These are phyloP conservation scores for Chiloscyllium punctatum DNA, from an alignment of 2,797 vertebrate genomes.

Conservation along the genomic window DNA sequence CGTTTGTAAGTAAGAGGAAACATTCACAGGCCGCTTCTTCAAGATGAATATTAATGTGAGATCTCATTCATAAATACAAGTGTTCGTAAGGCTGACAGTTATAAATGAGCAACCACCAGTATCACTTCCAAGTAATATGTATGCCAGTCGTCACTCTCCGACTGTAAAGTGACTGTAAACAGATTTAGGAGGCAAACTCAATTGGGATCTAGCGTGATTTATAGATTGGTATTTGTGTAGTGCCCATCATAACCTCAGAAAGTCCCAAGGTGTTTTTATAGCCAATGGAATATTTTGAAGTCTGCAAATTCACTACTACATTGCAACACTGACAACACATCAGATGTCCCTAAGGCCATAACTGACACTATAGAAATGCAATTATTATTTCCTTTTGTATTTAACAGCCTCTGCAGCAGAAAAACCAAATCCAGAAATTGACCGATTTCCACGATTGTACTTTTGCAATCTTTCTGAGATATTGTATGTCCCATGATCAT, in stretches of 20 bases:
- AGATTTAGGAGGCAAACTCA: not conserved
- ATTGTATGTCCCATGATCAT: not conserved
- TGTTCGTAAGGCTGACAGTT: too few species aligned
- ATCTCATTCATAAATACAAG: too few species aligned
- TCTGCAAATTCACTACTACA: not conserved
- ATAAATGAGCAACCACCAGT: too few species aligned
- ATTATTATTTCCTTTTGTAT: not conserved
- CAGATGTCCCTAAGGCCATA: not conserved
- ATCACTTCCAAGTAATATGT: not conserved
- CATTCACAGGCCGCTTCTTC: too few species aligned
- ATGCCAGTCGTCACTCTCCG: not conserved
- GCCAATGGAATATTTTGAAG: not conserved
- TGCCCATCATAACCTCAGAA: not conserved
- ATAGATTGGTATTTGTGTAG: not conserved
- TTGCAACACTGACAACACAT: not conserved
- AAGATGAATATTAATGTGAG: too few species aligned
- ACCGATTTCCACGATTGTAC: not conserved
- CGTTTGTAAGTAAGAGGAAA: too few species aligned
- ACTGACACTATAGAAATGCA: not conserved
- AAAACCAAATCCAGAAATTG: not conserved
- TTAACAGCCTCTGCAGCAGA: not conserved
- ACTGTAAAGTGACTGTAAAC: not conserved
- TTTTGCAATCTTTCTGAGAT: not conserved
- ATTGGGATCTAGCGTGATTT: not conserved
- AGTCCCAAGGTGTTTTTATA: not conserved